phyloP scores from a whole-genome alignment of 2,888 invertebrate species.

The Drosophila sordidapex region DNA sequence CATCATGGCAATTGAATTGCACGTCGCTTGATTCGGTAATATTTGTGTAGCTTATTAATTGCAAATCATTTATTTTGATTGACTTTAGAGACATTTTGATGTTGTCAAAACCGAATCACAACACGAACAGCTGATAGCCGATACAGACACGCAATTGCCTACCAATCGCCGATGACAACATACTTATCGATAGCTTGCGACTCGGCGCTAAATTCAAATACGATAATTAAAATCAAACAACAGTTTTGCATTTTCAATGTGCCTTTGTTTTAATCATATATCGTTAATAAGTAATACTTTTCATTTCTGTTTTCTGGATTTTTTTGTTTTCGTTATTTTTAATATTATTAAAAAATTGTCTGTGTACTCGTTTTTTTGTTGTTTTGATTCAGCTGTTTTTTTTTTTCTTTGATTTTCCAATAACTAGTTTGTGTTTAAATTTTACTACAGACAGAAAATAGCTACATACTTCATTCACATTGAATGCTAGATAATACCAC shows the following conservation, averaged over 20 bases:
- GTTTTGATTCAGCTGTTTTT: conserved; percentile 26
- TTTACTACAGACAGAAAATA: conserved; percentile 73
- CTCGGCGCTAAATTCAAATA: conserved; percentile 5
- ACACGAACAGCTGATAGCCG: conserved; percentile 26
- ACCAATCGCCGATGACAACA: background rate
- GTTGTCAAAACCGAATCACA: background rate
- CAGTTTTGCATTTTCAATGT: conserved; percentile 12
- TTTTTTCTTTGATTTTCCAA: conserved; percentile 43
- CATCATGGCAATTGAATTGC: conserved; percentile 33
- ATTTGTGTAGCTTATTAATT: conserved; percentile 13
- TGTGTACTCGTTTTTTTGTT: conserved; percentile 37
- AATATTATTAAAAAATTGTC: conserved; percentile 69
- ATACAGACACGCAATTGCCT: background rate
- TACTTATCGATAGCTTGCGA: conserved; percentile 20
- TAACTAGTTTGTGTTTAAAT: conserved; percentile 70
- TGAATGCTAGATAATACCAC: conserved; percentile 63
- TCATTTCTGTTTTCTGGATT: conserved; percentile 16
- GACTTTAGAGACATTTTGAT: conserved; percentile 38
- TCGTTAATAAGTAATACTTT: conserved; percentile 65
- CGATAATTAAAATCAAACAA: conserved; percentile 10
- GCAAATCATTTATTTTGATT: conserved; percentile 3
- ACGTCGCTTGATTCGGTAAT: background rate
- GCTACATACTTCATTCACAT: conserved; percentile 51
- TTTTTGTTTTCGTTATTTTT: conserved; percentile 12
- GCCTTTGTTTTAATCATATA: conserved; percentile 57